Percentiles rank a stretch among this genome's conserved stretches.
phyloP scores from a whole-genome alignment of 2,113 vertebrate genomes.

The Leptobrachium leishanense region DNA sequence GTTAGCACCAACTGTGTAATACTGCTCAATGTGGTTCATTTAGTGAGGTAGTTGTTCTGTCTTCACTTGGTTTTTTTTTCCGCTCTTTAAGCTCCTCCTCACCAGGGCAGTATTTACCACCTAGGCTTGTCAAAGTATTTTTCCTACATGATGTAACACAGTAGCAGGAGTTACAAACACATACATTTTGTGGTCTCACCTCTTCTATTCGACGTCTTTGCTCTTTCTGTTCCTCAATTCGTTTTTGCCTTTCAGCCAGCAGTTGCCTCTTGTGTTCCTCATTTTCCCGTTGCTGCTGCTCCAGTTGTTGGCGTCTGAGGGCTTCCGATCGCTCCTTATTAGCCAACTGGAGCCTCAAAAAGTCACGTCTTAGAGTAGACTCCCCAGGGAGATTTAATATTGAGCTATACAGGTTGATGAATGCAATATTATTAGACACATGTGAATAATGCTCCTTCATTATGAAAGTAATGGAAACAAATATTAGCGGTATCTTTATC shows the following conservation, averaged over 20 bases:
- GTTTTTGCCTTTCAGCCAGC: conserved; percentile 93
- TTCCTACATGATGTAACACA: too few species aligned
- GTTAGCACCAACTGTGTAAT: too few species aligned
- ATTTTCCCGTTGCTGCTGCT: conserved; percentile 93
- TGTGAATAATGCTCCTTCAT: too few species aligned
- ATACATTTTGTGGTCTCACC: conserved; percentile 63
- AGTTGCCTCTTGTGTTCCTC: conserved; percentile 96
- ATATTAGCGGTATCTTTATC: not conserved
- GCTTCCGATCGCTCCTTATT: conserved; percentile 97
- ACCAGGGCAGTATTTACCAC: too few species aligned
- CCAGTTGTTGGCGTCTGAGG: conserved; percentile 91
- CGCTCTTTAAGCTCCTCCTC: too few species aligned
- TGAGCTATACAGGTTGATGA: conserved; percentile 68
- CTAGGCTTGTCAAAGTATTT: too few species aligned
- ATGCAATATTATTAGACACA: not conserved
- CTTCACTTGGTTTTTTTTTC: conserved; percentile 4
- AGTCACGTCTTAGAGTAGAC: conserved; percentile 91
- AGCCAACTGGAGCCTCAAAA: conserved; percentile 92
- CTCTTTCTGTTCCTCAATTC: conserved; percentile 97
- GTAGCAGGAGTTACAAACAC: too few species aligned
- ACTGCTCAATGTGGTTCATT: too few species aligned
- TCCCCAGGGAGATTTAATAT: conserved; percentile 95
- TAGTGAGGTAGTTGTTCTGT: not conserved
- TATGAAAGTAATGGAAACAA: too few species aligned
- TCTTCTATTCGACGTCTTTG: conserved; percentile 92